A percentile compares a stretch with the other conserved stretches of the same genome.
Conservation (phyloP, 2,888 invertebrate genomes). For the Coleophora deauratella region DNA sequence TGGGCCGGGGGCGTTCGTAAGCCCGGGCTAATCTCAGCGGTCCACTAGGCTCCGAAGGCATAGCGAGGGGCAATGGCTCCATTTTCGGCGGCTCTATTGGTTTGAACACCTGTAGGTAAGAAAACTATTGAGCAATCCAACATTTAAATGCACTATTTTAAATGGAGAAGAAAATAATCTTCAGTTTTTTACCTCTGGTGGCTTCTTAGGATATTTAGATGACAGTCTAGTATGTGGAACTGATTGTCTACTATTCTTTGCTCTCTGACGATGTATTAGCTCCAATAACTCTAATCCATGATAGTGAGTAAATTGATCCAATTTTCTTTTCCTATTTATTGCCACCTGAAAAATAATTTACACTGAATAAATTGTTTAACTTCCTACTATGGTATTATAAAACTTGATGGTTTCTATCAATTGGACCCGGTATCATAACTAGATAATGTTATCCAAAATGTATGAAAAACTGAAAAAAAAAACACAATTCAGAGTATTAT, state of each 20-base stretch:
- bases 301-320: conserved; percentile 87
- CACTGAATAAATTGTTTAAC: neutral
- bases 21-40: conserved; percentile 59
- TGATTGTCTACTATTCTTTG: conserved; percentile 63
- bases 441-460: too few species aligned
- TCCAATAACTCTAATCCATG: conserved; percentile 85
- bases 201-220: conserved; percentile 72
- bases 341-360: conserved; percentile 70
- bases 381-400: too few species aligned
- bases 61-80: conserved; percentile 72
- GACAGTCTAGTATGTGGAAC: conserved; percentile 57
- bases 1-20: conserved; percentile 77
- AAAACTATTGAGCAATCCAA: too few species aligned
- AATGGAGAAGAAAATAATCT: too few species aligned
- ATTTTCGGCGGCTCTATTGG: conserved; percentile 78
- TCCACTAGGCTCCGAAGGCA: conserved; percentile 63
- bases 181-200: conserved; percentile 53
- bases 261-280: conserved; percentile 73
- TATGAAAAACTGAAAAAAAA: too few species aligned
- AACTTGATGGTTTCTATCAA: too few species aligned
- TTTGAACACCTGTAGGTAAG: conserved; percentile 67
- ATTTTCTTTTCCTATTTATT: conserved; percentile 90
- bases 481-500: too few species aligned
- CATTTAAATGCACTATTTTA: too few species aligned
- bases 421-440: too few species aligned